These are phyloP conservation scores for Drosophila punjabiensis DNA, from an alignment of 1,140 invertebrate genomes.

Conservation along the genomic window DNA sequence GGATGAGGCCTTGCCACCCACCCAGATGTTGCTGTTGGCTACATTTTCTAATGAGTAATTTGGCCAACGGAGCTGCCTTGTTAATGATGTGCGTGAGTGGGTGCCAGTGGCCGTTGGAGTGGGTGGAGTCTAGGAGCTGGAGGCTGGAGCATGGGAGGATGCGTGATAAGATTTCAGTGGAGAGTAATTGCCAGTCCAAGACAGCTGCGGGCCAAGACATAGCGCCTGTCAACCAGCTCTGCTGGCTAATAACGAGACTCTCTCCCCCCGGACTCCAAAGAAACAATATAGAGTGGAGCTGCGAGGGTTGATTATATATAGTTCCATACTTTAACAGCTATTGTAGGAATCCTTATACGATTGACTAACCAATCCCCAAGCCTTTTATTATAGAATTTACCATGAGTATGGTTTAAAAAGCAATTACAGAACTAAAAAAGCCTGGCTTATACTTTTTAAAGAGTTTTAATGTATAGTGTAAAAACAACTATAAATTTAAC, in stretches of 20 bases:
- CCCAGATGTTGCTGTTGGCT: constrained; percentile 47
- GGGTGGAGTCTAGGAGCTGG: no score
- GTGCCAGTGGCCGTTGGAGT: constrained; percentile 16
- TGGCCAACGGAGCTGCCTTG: constrained; percentile 58
- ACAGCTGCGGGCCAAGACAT: constrained; percentile 54
- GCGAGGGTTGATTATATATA: not conserved
- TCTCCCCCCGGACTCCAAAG: not conserved
- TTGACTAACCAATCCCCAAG: not conserved
- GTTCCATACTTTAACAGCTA: not conserved
- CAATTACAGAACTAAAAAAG: constrained; percentile 13
- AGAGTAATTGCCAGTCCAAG: constrained; percentile 62
- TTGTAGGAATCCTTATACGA: not conserved
- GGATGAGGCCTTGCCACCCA: constrained; percentile 53
- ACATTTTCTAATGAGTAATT: constrained; percentile 81
- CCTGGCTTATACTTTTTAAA: no score
- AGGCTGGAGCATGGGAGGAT: constrained; percentile 3
- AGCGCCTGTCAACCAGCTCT: constrained; percentile 39
- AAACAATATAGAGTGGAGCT: not conserved
- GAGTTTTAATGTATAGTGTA: no score
- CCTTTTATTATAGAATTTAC: constrained; percentile 9
- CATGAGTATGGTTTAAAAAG: not conserved
- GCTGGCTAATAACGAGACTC: constrained; percentile 32
- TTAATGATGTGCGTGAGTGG: constrained; percentile 70
- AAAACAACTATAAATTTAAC: not conserved
- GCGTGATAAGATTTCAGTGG: constrained; percentile 67